Evolutionary conservation across 2,888 invertebrate species (phyloP).

Genomic region (Caenorhabditis sp.): DNA sequence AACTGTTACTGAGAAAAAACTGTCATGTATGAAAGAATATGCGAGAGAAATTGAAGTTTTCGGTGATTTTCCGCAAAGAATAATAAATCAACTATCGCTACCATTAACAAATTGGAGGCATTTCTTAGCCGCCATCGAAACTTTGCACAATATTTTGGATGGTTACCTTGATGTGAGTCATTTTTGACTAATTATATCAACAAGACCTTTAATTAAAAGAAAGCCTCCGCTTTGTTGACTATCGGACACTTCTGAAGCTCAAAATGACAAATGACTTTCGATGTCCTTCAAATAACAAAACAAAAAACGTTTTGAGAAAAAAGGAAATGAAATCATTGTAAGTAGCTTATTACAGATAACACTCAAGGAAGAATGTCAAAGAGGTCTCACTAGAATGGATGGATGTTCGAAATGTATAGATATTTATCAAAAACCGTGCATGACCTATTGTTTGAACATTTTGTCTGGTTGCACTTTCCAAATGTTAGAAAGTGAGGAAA

Average conservation of each 20-base stretch:
- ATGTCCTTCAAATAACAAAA: neutral
- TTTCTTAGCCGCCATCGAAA: constrained; percentile 28
- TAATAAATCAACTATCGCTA: constrained; percentile 28
- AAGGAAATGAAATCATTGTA: constrained; percentile 19
- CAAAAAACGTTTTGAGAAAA: neutral
- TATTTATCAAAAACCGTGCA: constrained; percentile 22
- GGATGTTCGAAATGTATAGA: constrained; percentile 24
- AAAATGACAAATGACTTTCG: neutral
- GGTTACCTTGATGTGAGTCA: constrained; percentile 32
- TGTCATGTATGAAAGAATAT: constrained; percentile 19
- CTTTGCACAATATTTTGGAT: constrained; percentile 26
- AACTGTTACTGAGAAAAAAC: constrained; percentile 11
- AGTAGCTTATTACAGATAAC: constrained; percentile 38
- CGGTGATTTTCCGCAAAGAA: constrained; percentile 30
- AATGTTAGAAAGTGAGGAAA: constrained; percentile 27
- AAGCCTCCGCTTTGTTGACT: neutral
- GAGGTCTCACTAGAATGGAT: constrained; percentile 29
- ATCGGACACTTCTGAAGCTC: neutral
- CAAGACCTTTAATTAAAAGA: neutral
- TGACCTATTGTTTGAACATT: constrained; percentile 28
- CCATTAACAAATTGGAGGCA: constrained; percentile 33
- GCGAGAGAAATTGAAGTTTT: constrained; percentile 20
- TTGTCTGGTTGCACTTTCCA: constrained; percentile 34
- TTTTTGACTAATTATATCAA: neutral
- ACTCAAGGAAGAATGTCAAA: constrained; percentile 28